These are phyloP conservation scores for Tonatia bakeri DNA, from an alignment of 2,113 vertebrate genomes.

Conservation along the genomic window DNA sequence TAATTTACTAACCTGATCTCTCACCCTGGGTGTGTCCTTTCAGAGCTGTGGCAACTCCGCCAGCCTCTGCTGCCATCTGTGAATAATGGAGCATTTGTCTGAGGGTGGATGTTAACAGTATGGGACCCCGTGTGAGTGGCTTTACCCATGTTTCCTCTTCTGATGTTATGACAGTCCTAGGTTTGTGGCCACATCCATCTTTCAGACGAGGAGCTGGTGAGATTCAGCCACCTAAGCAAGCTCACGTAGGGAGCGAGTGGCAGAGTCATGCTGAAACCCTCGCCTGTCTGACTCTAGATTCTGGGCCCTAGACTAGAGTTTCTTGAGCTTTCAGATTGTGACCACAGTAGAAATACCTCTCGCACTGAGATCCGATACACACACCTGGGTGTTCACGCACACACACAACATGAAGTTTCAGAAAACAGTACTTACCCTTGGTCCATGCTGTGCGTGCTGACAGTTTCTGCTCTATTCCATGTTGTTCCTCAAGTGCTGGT, in stretches of 20 bases:
- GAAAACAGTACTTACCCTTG: neutral
- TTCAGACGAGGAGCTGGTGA: neutral
- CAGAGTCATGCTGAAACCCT: neutral
- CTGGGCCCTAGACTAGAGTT: neutral
- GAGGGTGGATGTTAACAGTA: neutral
- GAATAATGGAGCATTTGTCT: neutral
- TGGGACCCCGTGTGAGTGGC: neutral
- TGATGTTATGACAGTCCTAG: neutral
- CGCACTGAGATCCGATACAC: neutral
- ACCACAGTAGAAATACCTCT: neutral
- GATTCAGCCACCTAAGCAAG: neutral
- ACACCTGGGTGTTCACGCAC: rapidly evolving
- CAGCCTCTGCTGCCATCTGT: neutral
- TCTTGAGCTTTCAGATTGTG: neutral
- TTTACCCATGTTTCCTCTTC: neutral
- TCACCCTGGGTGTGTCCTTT: neutral
- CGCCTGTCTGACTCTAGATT: neutral
- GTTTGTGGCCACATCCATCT: neutral
- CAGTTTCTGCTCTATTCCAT: neutral
- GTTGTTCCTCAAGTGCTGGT: neutral
- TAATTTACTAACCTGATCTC: neutral
- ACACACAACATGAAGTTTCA: neutral
- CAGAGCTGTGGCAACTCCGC: neutral
- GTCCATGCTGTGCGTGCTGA: neutral
- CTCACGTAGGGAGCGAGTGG: neutral